These are phyloP conservation scores for Emydoidea blandingii DNA, from an alignment of 2,797 vertebrate genomes.

Conservation along the genomic window DNA sequence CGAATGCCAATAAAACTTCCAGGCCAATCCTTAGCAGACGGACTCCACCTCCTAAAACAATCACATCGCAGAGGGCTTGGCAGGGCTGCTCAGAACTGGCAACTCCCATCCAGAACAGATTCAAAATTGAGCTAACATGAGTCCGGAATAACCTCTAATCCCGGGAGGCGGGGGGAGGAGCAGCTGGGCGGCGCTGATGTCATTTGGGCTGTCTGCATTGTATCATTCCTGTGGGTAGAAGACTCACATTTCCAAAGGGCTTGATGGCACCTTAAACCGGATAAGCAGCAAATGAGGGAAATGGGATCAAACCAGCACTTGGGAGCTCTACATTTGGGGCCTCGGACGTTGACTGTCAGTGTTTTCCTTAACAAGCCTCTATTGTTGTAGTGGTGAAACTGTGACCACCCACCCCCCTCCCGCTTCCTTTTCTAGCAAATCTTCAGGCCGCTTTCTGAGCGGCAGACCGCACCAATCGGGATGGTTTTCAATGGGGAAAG, in stretches of 20 bases:
- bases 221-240: background rate
- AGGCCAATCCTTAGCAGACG: constrained; percentile 22
- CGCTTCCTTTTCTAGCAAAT: background rate
- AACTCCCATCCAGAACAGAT: background rate
- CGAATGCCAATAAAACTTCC: background rate
- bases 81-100: constrained; percentile 18
- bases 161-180: background rate
- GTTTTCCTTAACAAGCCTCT: background rate
- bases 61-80: background rate
- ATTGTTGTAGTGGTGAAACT: background rate
- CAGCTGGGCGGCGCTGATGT: background rate
- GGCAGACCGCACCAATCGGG: rapidly evolving
- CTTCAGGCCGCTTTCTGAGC: background rate
- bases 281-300: background rate
- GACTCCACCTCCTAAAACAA: constrained; percentile 34
- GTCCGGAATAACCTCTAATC: background rate
- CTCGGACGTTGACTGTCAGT: background rate
- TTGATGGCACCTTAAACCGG: background rate
- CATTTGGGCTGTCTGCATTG: rapidly evolving
- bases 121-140: background rate
- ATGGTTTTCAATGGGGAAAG: background rate
- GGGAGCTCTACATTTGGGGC: background rate
- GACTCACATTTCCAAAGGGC: background rate
- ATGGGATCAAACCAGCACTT: rapidly evolving
- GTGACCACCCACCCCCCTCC: background rate